phyloP scores from a whole-genome alignment of 2,797 vertebrate genomes.

The Hapalemur alaotrensis region DNA sequence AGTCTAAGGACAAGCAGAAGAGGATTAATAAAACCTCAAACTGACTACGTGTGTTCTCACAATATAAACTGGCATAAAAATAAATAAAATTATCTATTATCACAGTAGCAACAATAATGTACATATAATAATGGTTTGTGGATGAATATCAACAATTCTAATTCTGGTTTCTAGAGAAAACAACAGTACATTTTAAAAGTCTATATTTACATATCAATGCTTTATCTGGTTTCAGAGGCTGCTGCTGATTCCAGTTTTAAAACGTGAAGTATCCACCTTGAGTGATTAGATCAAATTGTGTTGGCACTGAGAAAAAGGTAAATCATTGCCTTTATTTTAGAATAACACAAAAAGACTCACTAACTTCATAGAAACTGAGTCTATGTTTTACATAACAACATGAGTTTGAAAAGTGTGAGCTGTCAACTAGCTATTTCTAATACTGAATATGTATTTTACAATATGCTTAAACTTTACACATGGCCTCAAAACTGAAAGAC shows the following conservation, averaged over 20 bases:
- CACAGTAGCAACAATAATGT: slow-evolving; percentile 88
- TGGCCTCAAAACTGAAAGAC: slow-evolving; percentile 76
- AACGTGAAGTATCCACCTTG: slow-evolving; percentile 76
- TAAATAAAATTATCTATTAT: slow-evolving; percentile 92
- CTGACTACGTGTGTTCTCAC: slow-evolving; percentile 88
- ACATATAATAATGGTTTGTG: slow-evolving; percentile 86
- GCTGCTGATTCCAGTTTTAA: slow-evolving; percentile 81
- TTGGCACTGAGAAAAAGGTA: slow-evolving; percentile 71
- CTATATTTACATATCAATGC: slow-evolving; percentile 78
- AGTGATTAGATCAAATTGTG: slow-evolving; percentile 77
- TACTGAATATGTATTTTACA: slow-evolving; percentile 83
- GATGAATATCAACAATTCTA: slow-evolving; percentile 85
- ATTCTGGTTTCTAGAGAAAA: slow-evolving; percentile 83
- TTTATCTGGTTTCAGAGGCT: slow-evolving; percentile 81
- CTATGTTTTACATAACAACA: slow-evolving; percentile 80
- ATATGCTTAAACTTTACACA: slow-evolving; percentile 81
- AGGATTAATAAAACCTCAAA: slow-evolving; percentile 85
- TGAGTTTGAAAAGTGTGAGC: slow-evolving; percentile 83
- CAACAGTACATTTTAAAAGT: slow-evolving; percentile 74
- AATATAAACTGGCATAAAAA: slow-evolving; percentile 85
- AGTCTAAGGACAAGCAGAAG: slow-evolving; percentile 90
- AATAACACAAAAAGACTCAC: slow-evolving; percentile 85
- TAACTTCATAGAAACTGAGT: slow-evolving; percentile 84
- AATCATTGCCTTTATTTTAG: slow-evolving; percentile 82
- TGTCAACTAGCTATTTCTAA: slow-evolving; percentile 85